Percentiles rank a stretch among this genome's conserved stretches.
Conservation (phyloP, 2,888 invertebrate genomes). For the Lasiommata megera region DNA sequence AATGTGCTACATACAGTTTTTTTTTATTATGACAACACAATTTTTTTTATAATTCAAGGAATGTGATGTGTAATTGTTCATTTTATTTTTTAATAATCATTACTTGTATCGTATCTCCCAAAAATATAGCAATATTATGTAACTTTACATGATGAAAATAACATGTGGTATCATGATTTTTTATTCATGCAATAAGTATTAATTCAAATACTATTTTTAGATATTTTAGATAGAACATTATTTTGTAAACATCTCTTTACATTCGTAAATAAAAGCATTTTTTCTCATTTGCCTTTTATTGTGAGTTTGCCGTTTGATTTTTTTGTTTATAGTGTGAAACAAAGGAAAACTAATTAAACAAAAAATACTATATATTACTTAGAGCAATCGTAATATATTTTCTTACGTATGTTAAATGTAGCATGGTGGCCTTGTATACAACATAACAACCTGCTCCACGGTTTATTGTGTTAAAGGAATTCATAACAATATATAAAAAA, state of each 20-base stretch:
- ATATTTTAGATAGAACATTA: conserved; percentile 53
- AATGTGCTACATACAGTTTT: conserved; percentile 23
- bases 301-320: too few species aligned
- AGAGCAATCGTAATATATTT: too few species aligned
- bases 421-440: too few species aligned
- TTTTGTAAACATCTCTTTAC: conserved; percentile 48
- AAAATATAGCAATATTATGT: conserved; percentile 11
- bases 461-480: too few species aligned
- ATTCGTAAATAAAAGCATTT: conserved; percentile 43
- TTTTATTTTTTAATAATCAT: conserved; percentile 1
- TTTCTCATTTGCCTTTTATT: conserved; percentile 20
- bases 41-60: conserved; percentile 12
- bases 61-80: not conserved
- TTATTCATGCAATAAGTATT: conserved; percentile 43
- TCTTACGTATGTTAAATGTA: too few species aligned
- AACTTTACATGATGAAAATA: conserved; percentile 12
- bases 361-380: too few species aligned
- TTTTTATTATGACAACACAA: conserved; percentile 22
- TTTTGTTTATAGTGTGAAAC: too few species aligned
- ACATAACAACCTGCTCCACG: too few species aligned
- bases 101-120: conserved; percentile 3
- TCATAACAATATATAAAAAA: too few species aligned
- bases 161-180: conserved; percentile 21
- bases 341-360: too few species aligned
- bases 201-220: conserved; percentile 56